A percentile compares a stretch with the other conserved stretches of the same genome.
Evolutionary conservation across 2,113 vertebrate species (phyloP).

Genomic region (Corythornis vintsioides): DNA sequence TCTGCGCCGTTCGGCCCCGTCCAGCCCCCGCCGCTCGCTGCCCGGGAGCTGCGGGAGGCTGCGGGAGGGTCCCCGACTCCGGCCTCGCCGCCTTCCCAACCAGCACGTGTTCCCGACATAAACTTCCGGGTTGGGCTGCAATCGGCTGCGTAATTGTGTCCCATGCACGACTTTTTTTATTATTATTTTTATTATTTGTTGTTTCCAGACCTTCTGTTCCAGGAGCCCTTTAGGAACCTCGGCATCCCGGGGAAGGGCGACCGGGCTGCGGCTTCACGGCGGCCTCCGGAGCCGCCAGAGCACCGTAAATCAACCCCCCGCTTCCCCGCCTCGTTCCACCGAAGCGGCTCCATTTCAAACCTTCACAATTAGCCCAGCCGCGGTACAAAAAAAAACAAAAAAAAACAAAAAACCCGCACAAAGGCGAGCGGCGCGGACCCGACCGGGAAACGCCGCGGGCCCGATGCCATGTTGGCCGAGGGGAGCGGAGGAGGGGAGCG

Average conservation of each 20-base stretch:
- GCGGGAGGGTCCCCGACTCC: constrained; percentile 15
- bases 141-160: constrained; percentile 72
- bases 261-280: background rate
- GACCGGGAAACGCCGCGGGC: background rate
- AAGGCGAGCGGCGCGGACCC: background rate
- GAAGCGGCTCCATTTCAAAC: background rate
- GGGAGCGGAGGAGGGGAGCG: background rate
- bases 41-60: background rate
- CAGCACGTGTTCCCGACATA: constrained; percentile 81
- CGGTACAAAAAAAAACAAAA: background rate
- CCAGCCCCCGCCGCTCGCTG: background rate
- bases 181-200: background rate
- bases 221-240: background rate
- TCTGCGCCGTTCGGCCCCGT: background rate
- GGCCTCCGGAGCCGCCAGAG: background rate
- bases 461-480: background rate
- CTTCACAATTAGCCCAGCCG: background rate
- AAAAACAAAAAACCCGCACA: background rate
- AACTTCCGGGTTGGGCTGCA: constrained; percentile 83
- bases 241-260: background rate
- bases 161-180: background rate
- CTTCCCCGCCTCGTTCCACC: background rate
- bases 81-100: constrained; percentile 40
- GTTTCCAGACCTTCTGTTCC: background rate
- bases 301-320: background rate